Conservation (phyloP, 2,797 vertebrate species). For the Rallus crepitans region DNA sequence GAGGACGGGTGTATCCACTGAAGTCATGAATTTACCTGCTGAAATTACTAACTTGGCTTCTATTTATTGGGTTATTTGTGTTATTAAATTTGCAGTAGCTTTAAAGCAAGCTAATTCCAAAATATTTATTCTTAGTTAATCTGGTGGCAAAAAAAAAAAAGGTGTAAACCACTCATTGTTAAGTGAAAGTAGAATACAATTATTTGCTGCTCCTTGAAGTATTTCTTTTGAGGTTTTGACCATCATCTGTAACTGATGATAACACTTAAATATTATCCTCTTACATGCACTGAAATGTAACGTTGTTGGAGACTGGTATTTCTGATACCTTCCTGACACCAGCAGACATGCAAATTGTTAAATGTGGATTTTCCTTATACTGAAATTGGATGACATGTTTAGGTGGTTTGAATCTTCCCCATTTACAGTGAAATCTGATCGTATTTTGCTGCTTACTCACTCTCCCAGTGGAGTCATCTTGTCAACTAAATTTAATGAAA, state of each 20-base stretch:
- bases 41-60: constrained; percentile 27
- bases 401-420: background rate
- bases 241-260: background rate
- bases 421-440: background rate
- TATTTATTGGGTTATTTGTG: constrained; percentile 52
- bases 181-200: background rate
- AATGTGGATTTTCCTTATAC: background rate
- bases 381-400: background rate
- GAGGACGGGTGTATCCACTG: constrained; percentile 63
- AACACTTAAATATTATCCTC: background rate
- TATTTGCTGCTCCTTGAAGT: background rate
- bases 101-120: constrained; percentile 32
- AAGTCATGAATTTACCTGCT: constrained; percentile 13
- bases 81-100: constrained; percentile 21
- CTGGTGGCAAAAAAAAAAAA: background rate
- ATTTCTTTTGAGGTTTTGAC: background rate
- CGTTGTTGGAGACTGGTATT: background rate
- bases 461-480: background rate
- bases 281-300: background rate
- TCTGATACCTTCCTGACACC: background rate
- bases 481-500: background rate
- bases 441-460: background rate
- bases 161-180: constrained; percentile 35
- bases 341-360: background rate
- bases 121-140: constrained; percentile 14